Percentiles rank a stretch among this genome's conserved stretches.
Evolutionary conservation across 2,113 vertebrate species (phyloP).

Genomic region (Chlorocebus sabaeus): DNA sequence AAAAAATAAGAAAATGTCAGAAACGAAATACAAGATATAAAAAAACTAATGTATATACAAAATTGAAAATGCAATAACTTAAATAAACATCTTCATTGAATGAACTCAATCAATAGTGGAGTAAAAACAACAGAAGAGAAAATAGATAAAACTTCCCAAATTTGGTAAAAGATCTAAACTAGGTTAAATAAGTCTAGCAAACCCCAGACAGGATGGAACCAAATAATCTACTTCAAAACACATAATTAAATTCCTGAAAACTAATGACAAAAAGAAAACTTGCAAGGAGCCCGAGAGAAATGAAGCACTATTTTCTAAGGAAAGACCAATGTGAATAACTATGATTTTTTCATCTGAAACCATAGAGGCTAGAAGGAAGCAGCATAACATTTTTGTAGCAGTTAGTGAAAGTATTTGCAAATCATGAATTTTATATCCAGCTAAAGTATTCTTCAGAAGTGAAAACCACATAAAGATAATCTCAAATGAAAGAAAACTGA

Average conservation of each 20-base stretch:
- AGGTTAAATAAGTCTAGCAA: background rate
- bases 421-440: background rate
- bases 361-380: background rate
- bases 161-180: background rate
- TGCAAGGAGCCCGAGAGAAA: background rate
- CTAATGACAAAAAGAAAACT: background rate
- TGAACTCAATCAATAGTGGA: background rate
- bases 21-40: background rate
- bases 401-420: background rate
- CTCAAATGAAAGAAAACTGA: background rate
- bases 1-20: background rate
- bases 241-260: background rate
- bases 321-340: background rate
- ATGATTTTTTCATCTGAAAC: background rate
- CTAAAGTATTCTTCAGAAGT: background rate
- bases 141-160: background rate
- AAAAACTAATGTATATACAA: background rate
- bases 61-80: background rate
- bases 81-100: background rate
- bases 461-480: background rate
- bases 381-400: background rate
- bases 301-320: background rate
- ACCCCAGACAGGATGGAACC: background rate
- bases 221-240: background rate
- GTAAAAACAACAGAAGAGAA: background rate